Evolutionary conservation across 2,113 vertebrate genomes (phyloP).

Genomic region (Charina bottae): DNA sequence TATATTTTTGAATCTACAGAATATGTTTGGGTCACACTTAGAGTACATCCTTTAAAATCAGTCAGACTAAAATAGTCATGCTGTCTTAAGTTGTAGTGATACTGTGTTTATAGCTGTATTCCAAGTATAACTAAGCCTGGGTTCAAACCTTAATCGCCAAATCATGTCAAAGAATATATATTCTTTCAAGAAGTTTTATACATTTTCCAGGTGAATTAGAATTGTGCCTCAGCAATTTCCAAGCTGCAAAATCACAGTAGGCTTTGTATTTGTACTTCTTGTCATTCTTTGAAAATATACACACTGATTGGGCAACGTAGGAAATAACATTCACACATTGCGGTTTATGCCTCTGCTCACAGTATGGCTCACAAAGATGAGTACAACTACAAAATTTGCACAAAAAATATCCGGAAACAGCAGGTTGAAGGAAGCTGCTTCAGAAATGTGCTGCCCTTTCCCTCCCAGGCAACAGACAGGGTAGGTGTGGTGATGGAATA

Average conservation of each 20-base stretch:
- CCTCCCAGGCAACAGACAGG: not conserved
- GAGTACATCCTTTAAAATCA: not conserved
- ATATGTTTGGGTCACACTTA: not conserved
- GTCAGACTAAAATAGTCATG: not conserved
- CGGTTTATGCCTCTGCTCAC: not conserved
- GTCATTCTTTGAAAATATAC: not conserved
- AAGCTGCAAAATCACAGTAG: not conserved
- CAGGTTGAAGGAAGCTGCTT: not conserved
- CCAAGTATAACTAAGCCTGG: not conserved
- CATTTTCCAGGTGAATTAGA: not conserved
- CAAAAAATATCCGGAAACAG: not conserved
- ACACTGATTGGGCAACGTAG: too few species aligned
- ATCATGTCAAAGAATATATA: not conserved
- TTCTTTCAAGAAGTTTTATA: not conserved
- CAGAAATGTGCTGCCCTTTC: not conserved
- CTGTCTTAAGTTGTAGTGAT: not conserved
- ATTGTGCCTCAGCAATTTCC: not conserved
- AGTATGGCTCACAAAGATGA: not conserved
- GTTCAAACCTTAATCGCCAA: not conserved
- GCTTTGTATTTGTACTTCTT: not conserved
- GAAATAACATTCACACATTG: not conserved
- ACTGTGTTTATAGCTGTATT: not conserved
- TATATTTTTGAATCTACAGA: not conserved
- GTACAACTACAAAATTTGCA: not conserved
- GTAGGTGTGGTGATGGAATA: not conserved